Evolutionary conservation across 2,888 invertebrate species (phyloP).

Genomic region (Meghimatium bilineatum): DNA sequence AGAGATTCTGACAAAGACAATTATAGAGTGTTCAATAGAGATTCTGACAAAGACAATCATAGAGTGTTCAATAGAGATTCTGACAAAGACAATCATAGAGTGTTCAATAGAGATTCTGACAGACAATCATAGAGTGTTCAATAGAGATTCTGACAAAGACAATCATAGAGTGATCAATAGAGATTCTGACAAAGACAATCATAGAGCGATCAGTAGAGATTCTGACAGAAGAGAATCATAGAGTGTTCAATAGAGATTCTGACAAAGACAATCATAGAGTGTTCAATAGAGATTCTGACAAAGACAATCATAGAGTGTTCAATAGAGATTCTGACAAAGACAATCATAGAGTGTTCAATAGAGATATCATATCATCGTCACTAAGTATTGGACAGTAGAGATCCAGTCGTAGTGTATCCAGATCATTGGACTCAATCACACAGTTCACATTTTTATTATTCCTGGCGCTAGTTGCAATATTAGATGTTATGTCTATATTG

Average conservation of each 20-base stretch:
- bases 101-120: neutral
- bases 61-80: neutral
- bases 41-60: neutral
- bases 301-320: constrained; percentile 14
- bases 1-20: neutral
- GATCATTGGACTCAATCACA: neutral
- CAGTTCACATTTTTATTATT: neutral
- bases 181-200: neutral
- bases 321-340: neutral
- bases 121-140: neutral
- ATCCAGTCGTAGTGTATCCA: constrained; percentile 27
- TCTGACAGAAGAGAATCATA: neutral
- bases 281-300: constrained; percentile 6
- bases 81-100: neutral
- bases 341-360: constrained; percentile 24
- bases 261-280: neutral
- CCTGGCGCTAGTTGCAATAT: neutral
- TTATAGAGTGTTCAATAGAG: neutral
- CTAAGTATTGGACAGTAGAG: constrained; percentile 20
- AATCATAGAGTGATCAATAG: neutral
- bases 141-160: neutral
- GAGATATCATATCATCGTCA: constrained; percentile 35
- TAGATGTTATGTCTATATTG: neutral
- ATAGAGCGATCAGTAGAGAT: no score
- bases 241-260: no score